Conservation (phyloP, 2,797 vertebrate species). For the Eulemur rubriventer region DNA sequence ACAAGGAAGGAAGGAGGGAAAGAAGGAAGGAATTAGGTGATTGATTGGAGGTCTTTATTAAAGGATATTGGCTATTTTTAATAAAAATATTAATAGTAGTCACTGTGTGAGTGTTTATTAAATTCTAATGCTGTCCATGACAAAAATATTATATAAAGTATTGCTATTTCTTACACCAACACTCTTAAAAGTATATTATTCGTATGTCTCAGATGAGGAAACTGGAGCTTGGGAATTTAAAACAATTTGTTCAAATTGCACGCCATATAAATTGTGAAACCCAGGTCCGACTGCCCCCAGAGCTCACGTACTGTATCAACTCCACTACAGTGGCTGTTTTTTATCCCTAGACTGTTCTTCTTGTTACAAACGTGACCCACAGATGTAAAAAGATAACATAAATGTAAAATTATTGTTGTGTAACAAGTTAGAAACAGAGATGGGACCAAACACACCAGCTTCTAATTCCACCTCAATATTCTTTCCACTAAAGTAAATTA, state of each 20-base stretch:
- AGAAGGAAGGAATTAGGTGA: not conserved
- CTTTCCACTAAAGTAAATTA: not conserved
- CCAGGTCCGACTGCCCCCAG: not conserved
- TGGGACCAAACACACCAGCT: not conserved
- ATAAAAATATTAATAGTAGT: not conserved
- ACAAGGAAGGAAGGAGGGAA: not conserved
- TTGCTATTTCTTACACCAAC: not conserved
- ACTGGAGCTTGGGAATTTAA: not conserved
- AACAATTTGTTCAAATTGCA: not conserved
- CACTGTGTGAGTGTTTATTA: not conserved
- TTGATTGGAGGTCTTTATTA: not conserved
- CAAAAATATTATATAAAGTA: not conserved
- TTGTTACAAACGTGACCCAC: not conserved
- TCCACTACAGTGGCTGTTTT: not conserved
- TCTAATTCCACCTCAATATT: not conserved
- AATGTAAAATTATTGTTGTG: not conserved
- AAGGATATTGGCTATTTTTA: not conserved
- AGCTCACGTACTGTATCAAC: not conserved
- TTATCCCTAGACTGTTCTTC: not conserved
- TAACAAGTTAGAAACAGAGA: not conserved
- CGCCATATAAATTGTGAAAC: not conserved
- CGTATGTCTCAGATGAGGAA: not conserved
- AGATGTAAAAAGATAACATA: not conserved
- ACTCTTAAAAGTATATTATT: not conserved
- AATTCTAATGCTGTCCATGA: not conserved